phyloP scores from a whole-genome alignment of 2,113 vertebrate species.

The Bufo gargarizans region DNA sequence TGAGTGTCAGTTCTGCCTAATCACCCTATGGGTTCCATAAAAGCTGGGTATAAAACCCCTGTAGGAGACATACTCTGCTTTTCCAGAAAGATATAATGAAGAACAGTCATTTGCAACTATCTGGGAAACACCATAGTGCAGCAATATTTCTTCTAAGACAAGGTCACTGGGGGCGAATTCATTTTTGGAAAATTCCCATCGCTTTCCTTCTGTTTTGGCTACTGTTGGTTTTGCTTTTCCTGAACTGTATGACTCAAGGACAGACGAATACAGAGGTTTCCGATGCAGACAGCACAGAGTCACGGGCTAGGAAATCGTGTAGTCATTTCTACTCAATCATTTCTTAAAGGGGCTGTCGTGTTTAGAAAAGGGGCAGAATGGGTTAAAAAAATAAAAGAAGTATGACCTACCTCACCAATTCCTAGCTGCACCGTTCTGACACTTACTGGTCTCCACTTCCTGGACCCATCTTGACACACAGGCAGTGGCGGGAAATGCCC shows the following conservation, averaged over 20 bases:
- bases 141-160: neutral
- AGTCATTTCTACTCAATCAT: neutral
- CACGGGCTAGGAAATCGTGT: neutral
- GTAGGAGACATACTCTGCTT: neutral
- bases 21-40: too few relatives aligned
- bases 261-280: neutral
- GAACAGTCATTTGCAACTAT: neutral
- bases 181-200: neutral
- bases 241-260: slow-evolving; percentile 12
- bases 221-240: neutral
- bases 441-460: too few relatives aligned
- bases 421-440: too few relatives aligned
- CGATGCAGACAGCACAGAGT: neutral
- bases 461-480: too few relatives aligned
- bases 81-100: neutral
- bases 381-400: too few relatives aligned
- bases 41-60: too few relatives aligned
- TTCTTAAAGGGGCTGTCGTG: too few relatives aligned
- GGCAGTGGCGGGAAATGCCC: too few relatives aligned
- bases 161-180: neutral
- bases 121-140: neutral
- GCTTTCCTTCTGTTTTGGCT: neutral
- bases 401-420: too few relatives aligned
- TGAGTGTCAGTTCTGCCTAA: too few relatives aligned
- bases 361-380: too few relatives aligned